Conservation (phyloP, 2,888 invertebrate genomes). For the Acleris literana region DNA sequence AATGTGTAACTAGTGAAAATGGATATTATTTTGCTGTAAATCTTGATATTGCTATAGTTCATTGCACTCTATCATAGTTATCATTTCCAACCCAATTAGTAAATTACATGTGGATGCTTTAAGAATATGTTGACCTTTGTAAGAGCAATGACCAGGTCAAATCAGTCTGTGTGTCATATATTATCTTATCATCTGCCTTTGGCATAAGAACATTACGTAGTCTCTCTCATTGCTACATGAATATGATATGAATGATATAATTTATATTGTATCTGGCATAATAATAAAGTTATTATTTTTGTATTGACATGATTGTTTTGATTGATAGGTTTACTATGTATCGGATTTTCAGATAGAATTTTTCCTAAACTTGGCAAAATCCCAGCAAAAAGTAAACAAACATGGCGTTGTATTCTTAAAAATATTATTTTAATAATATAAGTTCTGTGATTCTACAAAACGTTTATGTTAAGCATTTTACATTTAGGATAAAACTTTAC, state of each 20-base stretch:
- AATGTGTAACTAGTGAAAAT: not conserved
- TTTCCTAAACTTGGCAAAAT: too few relatives aligned
- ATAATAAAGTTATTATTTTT: not conserved
- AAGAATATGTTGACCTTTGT: slow-evolving; percentile 43
- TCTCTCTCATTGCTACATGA: not conserved
- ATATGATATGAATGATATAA: not conserved
- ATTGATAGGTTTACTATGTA: too few relatives aligned
- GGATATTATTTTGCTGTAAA: not conserved
- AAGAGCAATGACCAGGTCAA: slow-evolving; percentile 63
- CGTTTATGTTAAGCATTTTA: too few relatives aligned
- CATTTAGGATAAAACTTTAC: too few relatives aligned
- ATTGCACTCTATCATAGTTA: slow-evolving; percentile 18
- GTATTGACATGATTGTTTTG: too few relatives aligned
- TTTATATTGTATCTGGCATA: slow-evolving; percentile 4
- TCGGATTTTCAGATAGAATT: too few relatives aligned
- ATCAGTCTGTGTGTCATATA: slow-evolving; percentile 48
- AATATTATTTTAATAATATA: too few relatives aligned
- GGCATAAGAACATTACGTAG: slow-evolving; percentile 45
- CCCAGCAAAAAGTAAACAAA: too few relatives aligned
- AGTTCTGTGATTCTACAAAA: too few relatives aligned
- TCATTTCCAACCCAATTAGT: slow-evolving; percentile 8
- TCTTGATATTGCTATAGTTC: slow-evolving; percentile 7
- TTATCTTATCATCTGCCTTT: slow-evolving; percentile 55
- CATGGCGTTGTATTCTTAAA: too few relatives aligned
- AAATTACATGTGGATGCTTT: slow-evolving; percentile 19